phyloP scores from a whole-genome alignment of 2,888 invertebrate genomes.

The Eristalis arbustorum region DNA sequence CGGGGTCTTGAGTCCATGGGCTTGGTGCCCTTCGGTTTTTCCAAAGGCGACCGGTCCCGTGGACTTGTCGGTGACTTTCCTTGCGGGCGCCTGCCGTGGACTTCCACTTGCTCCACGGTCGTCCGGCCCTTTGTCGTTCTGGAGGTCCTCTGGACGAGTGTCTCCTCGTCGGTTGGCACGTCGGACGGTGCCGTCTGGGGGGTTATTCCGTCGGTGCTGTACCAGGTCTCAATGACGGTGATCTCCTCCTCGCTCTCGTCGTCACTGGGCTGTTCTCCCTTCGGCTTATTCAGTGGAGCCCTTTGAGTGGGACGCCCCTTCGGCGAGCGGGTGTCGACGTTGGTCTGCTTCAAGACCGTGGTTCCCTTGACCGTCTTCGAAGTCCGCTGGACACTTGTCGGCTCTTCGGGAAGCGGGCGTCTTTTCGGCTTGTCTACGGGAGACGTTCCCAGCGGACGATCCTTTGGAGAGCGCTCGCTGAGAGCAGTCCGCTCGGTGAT shows the following conservation, averaged over 20 bases:
- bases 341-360: background rate
- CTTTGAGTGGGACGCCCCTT: background rate
- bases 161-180: background rate
- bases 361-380: background rate
- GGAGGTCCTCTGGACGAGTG: background rate
- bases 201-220: background rate
- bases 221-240: background rate
- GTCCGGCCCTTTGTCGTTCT: background rate
- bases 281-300: background rate
- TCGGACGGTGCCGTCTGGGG: background rate
- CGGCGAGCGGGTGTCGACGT: background rate
- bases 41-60: background rate
- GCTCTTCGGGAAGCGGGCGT: background rate
- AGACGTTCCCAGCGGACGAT: background rate
- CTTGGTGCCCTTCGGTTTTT: background rate
- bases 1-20: background rate
- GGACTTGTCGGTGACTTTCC: background rate
- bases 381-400: background rate
- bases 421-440: background rate
- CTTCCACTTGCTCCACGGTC: background rate
- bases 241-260: background rate
- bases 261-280: background rate
- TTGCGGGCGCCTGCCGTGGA: background rate
- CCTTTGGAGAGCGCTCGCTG: background rate
- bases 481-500: background rate